phyloP scores from a whole-genome alignment of 1,140 invertebrate species.

The Tigriopus japonicus region DNA sequence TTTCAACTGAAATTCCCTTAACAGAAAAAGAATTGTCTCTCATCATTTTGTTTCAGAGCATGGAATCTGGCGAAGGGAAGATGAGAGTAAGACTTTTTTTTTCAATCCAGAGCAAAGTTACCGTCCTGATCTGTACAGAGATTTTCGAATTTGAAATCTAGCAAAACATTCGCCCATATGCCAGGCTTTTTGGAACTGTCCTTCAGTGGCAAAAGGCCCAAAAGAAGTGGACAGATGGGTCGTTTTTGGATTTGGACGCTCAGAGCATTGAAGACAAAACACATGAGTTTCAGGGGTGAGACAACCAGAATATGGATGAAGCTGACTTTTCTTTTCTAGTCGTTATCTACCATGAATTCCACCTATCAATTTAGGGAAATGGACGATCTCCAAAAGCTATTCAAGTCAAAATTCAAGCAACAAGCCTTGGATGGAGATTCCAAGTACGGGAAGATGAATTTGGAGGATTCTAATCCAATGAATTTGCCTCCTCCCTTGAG shows the following conservation, averaged over 20 bases:
- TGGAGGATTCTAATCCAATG: constrained; percentile 49
- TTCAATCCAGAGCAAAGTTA: too few relatives aligned
- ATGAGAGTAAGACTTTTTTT: constrained; percentile 6
- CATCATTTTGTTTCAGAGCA: not conserved
- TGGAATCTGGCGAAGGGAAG: constrained; percentile 32
- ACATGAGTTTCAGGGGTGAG: constrained; percentile 26
- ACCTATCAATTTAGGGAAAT: constrained; percentile 31
- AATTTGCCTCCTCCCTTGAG: constrained; percentile 56
- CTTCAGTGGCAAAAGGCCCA: constrained; percentile 56
- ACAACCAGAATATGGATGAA: too few relatives aligned
- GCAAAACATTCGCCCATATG: constrained; percentile 29
- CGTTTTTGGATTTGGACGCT: constrained; percentile 59
- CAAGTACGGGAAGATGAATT: constrained; percentile 27
- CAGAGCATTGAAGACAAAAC: constrained; percentile 46
- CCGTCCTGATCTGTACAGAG: too few relatives aligned
- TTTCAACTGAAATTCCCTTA: too few relatives aligned
- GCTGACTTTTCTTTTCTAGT: constrained; percentile 1
- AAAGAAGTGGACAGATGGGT: constrained; percentile 74
- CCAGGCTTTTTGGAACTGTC: constrained; percentile 32
- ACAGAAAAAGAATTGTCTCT: too few relatives aligned
- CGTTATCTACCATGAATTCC: too few relatives aligned
- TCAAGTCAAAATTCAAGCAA: constrained; percentile 55
- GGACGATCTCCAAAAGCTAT: constrained; percentile 57
- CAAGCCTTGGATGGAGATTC: constrained; percentile 43
- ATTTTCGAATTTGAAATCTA: too few relatives aligned